Percentiles rank a stretch among this genome's conserved stretches.
Evolutionary conservation across 2,797 vertebrate species (phyloP).

Genomic region (Eulemur mongoz): DNA sequence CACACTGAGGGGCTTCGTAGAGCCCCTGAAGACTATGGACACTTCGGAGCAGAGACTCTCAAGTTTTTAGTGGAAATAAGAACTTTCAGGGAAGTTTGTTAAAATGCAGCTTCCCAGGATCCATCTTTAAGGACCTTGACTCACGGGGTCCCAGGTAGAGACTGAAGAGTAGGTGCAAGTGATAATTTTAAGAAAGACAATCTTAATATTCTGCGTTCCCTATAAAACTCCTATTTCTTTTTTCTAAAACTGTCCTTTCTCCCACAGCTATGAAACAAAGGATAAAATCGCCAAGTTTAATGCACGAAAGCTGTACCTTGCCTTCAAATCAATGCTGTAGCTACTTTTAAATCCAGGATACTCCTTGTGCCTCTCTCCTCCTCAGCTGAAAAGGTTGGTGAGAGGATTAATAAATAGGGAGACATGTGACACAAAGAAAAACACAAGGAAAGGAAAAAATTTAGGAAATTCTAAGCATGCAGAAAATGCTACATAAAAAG

Average conservation of each 20-base stretch:
- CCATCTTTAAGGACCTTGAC: background rate
- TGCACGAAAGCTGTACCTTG: background rate
- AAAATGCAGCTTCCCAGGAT: background rate
- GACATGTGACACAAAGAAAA: background rate
- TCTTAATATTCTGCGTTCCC: background rate
- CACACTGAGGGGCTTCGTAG: background rate
- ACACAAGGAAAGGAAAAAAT: background rate
- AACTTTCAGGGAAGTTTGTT: background rate
- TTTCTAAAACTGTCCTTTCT: conserved; percentile 27
- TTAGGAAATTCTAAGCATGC: conserved; percentile 54
- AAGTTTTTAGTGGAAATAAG: background rate
- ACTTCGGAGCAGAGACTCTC: background rate
- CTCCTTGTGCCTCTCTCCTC: background rate
- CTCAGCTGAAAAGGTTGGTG: background rate
- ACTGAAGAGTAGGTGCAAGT: background rate
- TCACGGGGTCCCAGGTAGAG: background rate
- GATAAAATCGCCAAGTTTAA: background rate
- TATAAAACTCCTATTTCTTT: background rate
- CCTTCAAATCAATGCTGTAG: background rate
- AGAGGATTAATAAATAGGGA: background rate
- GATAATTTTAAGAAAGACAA: background rate
- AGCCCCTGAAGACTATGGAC: background rate
- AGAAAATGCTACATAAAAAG: conserved; percentile 63
- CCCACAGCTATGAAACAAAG: conserved; percentile 1
- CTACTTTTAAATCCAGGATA: background rate